Evolutionary conservation across 2,113 vertebrate species (phyloP).

Genomic region (Platysternon megacephalum): DNA sequence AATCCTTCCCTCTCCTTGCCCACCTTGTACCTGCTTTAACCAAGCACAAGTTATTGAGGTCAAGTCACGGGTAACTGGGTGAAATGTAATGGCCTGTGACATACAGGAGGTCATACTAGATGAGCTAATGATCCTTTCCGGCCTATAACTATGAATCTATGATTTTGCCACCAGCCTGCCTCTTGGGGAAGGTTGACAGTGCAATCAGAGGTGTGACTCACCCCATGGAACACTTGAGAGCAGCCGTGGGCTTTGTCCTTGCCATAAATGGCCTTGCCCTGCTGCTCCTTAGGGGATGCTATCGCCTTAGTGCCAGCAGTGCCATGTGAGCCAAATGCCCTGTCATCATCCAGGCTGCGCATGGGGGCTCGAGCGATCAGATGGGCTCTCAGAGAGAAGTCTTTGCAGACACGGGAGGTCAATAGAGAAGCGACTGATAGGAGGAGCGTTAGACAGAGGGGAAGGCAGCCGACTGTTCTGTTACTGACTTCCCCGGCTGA

Average conservation of each 20-base stretch:
- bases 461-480: conserved; percentile 37
- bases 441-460: conserved; percentile 44
- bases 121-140: not conserved
- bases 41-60: not conserved
- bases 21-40: not conserved
- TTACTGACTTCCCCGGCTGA: not conserved
- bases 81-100: not conserved
- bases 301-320: not conserved
- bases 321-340: not conserved
- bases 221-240: not conserved
- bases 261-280: not conserved
- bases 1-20: not conserved
- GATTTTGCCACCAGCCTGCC: not conserved
- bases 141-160: not conserved
- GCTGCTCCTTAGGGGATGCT: not conserved
- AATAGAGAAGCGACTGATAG: conserved; percentile 45
- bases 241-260: not conserved
- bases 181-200: not conserved
- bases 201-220: no score
- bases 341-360: not conserved
- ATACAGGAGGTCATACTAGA: not conserved
- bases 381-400: conserved; percentile 12
- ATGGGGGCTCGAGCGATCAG: not conserved
- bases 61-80: not conserved
- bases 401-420: conserved; percentile 29